Base-by-base conservation (phyloP, 1,140 invertebrate genomes). In the Fopius arisanus region DNA sequence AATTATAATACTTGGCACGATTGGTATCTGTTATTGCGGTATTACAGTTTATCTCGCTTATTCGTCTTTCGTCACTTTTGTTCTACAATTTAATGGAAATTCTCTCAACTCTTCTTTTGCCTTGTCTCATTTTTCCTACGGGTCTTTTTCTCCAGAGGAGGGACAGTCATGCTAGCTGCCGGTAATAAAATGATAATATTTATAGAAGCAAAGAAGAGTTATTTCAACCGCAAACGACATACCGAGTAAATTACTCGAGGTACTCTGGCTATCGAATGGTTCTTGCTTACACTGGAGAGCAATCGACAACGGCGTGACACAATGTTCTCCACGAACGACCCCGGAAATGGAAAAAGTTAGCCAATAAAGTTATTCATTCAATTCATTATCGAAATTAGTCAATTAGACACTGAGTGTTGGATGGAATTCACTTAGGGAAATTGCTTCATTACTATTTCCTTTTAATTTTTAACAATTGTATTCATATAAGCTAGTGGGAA, bases 131-230 rank as follows among this genome's bases (percentile, higher is more conserved):
- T 62, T 62, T n/a, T 14, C 12, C 28, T 28, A 28, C 21, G 23
- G 16, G 16, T 54, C 12, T 26, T 62, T 28, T 62, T 7, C 14
- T 12, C 3, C 14, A n/a, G 43, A n/a, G 43, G 7, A n/a, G 43
- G 43, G 7, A 19, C n/a, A 19, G 43, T n/a, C 16, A 48, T 48
- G 43, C 43, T 48, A 7, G 16, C 43, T 6, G 43, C 16, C 43
- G 33, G 48, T 65, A 68, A 71, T 72, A 72, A 66, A 75, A 67
- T 69, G 70, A 54, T 72, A 62, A 72, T 70, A 68, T 69, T 73
- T 71, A 76, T 65, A 43, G n/a, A 62, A 73, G 71, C 40, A 33
- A 2, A 40, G 43, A 69, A 75, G 67, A 73, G 72, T 76, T 73
- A 76, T 70, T 67, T 67, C 62, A 70, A 67, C 54, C 66, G 63